phyloP scores from a whole-genome alignment of 2,113 vertebrate species.

The Emydocephalus ijimae region DNA sequence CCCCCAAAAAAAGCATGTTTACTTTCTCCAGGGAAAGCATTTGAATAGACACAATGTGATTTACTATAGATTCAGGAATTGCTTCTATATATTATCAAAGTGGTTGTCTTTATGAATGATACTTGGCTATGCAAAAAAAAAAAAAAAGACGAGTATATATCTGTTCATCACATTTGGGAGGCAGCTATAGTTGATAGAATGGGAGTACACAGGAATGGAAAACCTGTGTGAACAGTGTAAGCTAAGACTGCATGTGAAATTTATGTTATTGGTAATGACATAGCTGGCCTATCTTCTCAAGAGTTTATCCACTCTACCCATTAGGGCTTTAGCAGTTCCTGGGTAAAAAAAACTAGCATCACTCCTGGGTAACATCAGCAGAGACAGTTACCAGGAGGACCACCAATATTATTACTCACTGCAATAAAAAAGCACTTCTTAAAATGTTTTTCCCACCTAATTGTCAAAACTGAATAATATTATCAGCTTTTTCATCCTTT shows the following conservation, averaged over 20 bases:
- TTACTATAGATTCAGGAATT: neutral
- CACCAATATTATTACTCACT: slow-evolving; percentile 68
- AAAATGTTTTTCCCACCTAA: slow-evolving; percentile 74
- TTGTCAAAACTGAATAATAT: slow-evolving; percentile 83
- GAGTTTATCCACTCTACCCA: slow-evolving; percentile 55
- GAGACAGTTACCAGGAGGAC: slow-evolving; percentile 68
- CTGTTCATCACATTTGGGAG: neutral
- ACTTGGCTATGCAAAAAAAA: too few relatives aligned
- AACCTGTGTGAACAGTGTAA: slow-evolving; percentile 27
- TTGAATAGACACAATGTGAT: neutral
- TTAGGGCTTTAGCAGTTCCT: slow-evolving; percentile 55
- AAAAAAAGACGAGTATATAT: too few relatives aligned
- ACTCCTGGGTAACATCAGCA: slow-evolving; percentile 62
- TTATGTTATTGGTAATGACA: slow-evolving; percentile 40
- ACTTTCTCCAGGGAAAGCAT: neutral
- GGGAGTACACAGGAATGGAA: slow-evolving; percentile 3
- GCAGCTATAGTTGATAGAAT: neutral
- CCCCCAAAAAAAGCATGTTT: neutral
- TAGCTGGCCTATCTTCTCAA: slow-evolving; percentile 33
- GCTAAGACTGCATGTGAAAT: neutral
- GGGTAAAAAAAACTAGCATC: slow-evolving; percentile 62
- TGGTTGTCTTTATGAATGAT: slow-evolving; percentile 5
- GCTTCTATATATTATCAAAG: neutral
- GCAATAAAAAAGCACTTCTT: slow-evolving; percentile 77
- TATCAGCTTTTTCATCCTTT: slow-evolving; percentile 82